Conservation (phyloP, 1,140 invertebrate species). For the Cotesia typhae region DNA sequence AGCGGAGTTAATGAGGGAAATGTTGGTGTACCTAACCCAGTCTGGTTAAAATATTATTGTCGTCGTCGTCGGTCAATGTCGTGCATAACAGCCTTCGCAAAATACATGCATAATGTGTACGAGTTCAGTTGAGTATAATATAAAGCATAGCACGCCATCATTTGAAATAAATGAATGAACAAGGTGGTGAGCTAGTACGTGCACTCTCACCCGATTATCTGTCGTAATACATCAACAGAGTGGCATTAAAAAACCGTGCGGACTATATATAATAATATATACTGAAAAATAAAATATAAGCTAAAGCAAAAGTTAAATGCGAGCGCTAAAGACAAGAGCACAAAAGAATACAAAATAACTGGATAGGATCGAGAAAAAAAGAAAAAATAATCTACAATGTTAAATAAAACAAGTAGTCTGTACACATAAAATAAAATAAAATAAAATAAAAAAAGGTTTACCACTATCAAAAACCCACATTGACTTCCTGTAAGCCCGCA, state of each 20-base stretch:
- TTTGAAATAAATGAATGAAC: constrained; percentile 19
- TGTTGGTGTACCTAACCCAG: neutral
- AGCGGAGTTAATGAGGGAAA: too few relatives aligned
- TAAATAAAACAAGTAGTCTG: too few relatives aligned
- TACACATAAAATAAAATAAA: too few relatives aligned
- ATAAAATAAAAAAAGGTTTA: too few relatives aligned
- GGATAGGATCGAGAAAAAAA: neutral
- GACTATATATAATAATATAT: neutral
- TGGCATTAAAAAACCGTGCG: constrained; percentile 19
- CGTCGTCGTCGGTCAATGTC: constrained; percentile 1
- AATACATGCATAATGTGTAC: too few relatives aligned
- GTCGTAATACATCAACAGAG: constrained; percentile 36
- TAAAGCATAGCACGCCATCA: neutral
- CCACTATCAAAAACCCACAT: too few relatives aligned
- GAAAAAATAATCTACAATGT: too few relatives aligned
- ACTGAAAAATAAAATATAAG: neutral
- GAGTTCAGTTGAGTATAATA: neutral
- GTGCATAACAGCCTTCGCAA: neutral
- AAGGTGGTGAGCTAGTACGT: constrained; percentile 6
- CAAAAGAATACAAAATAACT: neutral
- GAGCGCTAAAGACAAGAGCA: too few relatives aligned
- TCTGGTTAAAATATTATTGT: neutral
- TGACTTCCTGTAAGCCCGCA: too few relatives aligned
- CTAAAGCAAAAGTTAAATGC: neutral
- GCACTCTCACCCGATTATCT: constrained; percentile 31